Base-by-base conservation (phyloP, 92 coral and sea anemone genomes). In the Chrysogorgia sp. region DNA sequence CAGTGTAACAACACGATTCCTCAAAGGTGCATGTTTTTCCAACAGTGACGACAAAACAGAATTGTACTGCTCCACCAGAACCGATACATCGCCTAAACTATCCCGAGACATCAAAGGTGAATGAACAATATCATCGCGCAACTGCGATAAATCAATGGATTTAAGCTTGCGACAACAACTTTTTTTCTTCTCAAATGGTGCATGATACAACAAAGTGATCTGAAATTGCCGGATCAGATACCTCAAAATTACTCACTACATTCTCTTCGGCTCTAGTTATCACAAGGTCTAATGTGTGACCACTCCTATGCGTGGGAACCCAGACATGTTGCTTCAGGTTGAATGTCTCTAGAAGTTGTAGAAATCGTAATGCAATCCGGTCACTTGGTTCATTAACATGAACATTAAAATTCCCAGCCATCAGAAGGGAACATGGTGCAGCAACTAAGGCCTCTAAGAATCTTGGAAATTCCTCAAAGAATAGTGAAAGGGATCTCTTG, bases 11-110 rank as follows among this genome's bases (percentile, higher is more conserved):
- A 28, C 58, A 6, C 60, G 45, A 24, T 32, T 43, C 34, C 33
- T 77, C 2, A 63, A 47, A 3, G 82, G 82, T 26, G 62, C 82
- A 63, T 77, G 82, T 34, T 77, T 41, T 21, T 77, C 63, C 7
- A 77, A 68, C 45, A 62, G 29, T 19, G 71, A 57, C 3, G 62
- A 40, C 21, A 62, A 59, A 55, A 35, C 40, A 24, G 37, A n/a
- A 15, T 61, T 41, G 40, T 77, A 77, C 40, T 57, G 70, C 26
- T 58, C 34, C 26, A 45, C 67, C 17, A 77, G 58, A 25, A 29
- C 55, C 34, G 62, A 25, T 32, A 74, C 64, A 28, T 77, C 82
- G 40, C 15, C 3, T 8, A 14, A 14, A 26, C 5, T 26, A 15
- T 15, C 22, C 47, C 24, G 15, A 48, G 29, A 13, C 52, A 34